Conservation (phyloP, 2,797 vertebrate genomes). For the Nannoperca australis region DNA sequence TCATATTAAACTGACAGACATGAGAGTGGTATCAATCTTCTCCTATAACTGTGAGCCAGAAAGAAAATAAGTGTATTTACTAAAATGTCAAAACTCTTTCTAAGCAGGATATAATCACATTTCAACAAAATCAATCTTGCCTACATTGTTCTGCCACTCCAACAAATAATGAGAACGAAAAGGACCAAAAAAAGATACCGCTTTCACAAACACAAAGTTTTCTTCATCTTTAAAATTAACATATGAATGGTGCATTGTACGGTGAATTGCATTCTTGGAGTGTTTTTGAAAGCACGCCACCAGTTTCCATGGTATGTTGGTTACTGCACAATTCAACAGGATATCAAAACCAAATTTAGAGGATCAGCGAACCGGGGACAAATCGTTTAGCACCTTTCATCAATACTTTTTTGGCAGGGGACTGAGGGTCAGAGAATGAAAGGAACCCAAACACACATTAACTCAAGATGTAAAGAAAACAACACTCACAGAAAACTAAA, state of each 20-base stretch:
- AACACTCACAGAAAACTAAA: conserved; percentile 34
- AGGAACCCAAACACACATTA: conserved; percentile 44
- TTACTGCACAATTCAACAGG: conserved; percentile 39
- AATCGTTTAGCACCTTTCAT: conserved; percentile 67
- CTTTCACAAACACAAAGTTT: not conserved
- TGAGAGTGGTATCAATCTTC: not conserved
- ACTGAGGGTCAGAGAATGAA: conserved; percentile 49
- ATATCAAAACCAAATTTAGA: conserved; percentile 56
- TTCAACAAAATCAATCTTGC: not conserved
- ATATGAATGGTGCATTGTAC: not conserved
- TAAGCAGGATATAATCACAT: not conserved
- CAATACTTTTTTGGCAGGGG: conserved; percentile 71
- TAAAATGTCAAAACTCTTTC: not conserved
- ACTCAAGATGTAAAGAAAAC: conserved; percentile 11
- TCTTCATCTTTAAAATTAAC: not conserved
- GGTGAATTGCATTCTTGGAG: conserved; percentile 4
- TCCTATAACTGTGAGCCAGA: not conserved
- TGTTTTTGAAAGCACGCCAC: not conserved
- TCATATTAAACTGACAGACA: not conserved
- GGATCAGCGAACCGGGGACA: conserved; percentile 38
- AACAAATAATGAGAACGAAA: not conserved
- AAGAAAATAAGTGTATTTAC: not conserved
- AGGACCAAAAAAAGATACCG: not conserved
- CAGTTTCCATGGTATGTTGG: conserved; percentile 24
- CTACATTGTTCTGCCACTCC: not conserved